A percentile compares a stretch with the other conserved stretches of the same genome.
Conservation (phyloP, 2,113 vertebrate species). For the Hippocampus barbouri region DNA sequence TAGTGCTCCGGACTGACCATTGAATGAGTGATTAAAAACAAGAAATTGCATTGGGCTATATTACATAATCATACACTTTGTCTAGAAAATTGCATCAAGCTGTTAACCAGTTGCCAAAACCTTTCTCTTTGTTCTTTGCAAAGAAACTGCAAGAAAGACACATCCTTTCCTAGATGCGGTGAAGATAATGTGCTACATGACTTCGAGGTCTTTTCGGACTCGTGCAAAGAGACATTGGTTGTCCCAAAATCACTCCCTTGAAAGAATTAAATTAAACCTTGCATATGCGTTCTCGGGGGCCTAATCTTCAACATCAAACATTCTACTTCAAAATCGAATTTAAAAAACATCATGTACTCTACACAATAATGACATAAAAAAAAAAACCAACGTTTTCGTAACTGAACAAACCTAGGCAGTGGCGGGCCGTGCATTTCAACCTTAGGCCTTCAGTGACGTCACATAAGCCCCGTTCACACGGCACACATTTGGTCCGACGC, state of each 20-base stretch:
- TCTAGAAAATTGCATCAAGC: not conserved
- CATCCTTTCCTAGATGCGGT: not conserved
- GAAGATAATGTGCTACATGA: not conserved
- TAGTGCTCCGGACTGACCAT: not conserved
- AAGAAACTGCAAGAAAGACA: not conserved
- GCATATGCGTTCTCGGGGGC: no score
- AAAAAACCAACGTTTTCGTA: slow-evolving; percentile 38
- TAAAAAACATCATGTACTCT: slow-evolving; percentile 1
- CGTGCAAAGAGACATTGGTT: not conserved
- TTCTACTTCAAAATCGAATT: slow-evolving; percentile 1
- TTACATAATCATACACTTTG: not conserved
- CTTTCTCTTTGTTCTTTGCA: not conserved
- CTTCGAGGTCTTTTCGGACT: not conserved
- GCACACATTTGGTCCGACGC: no score
- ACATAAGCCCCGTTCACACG: no score
- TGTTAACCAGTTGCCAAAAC: not conserved
- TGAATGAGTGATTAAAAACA: not conserved
- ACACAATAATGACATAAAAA: slow-evolving; percentile 3
- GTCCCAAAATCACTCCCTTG: not conserved
- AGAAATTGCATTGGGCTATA: not conserved
- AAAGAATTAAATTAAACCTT: not conserved
- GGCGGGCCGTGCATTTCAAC: no score
- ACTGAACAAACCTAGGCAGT: no score
- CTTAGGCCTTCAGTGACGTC: no score
- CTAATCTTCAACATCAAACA: not conserved